phyloP scores from a whole-genome alignment of 2,888 invertebrate species.

The Petrophora chlorosata region DNA sequence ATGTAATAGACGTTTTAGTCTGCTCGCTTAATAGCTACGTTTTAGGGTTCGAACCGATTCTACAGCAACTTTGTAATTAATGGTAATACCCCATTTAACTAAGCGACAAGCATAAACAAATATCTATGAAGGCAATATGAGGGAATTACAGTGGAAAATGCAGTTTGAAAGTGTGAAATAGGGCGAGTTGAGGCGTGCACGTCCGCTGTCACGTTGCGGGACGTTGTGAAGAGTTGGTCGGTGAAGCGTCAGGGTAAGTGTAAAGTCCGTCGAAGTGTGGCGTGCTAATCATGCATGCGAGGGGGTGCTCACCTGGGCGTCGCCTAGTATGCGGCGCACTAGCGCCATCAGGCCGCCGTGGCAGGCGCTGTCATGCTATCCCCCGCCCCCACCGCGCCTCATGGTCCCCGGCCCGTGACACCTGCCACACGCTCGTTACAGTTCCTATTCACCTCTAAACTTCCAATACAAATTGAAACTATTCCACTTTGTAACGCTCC shows the following conservation, averaged over 20 bases:
- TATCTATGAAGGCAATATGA: conserved; percentile 5
- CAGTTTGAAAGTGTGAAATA: conserved; percentile 21
- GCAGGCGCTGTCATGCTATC: conserved; percentile 82
- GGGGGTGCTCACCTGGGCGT: conserved; percentile 88
- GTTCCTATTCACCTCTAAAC: conserved; percentile 48
- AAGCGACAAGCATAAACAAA: conserved; percentile 23
- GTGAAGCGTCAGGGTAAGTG: conserved; percentile 36
- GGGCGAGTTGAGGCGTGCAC: conserved; percentile 33
- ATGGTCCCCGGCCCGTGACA: conserved; percentile 53
- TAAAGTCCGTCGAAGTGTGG: conserved; percentile 40
- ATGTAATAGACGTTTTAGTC: conserved; percentile 61
- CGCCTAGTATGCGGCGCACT: conserved; percentile 93
- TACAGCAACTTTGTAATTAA: conserved; percentile 51
- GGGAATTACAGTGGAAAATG: conserved; percentile 14
- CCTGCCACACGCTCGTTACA: conserved; percentile 52
- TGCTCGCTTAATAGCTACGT: conserved; percentile 48
- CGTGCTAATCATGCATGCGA: conserved; percentile 43
- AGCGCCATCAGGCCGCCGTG: conserved; percentile 92
- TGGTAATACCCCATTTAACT: conserved; percentile 36
- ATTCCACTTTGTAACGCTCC: conserved; percentile 54
- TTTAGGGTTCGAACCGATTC: conserved; percentile 41
- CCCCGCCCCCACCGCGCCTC: conserved; percentile 65
- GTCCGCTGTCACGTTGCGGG: conserved; percentile 34
- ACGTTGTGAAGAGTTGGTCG: conserved; percentile 37
- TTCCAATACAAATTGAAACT: conserved; percentile 58